Evolutionary conservation across 2,113 vertebrate species (phyloP).

Genomic region (Lathamus discolor): DNA sequence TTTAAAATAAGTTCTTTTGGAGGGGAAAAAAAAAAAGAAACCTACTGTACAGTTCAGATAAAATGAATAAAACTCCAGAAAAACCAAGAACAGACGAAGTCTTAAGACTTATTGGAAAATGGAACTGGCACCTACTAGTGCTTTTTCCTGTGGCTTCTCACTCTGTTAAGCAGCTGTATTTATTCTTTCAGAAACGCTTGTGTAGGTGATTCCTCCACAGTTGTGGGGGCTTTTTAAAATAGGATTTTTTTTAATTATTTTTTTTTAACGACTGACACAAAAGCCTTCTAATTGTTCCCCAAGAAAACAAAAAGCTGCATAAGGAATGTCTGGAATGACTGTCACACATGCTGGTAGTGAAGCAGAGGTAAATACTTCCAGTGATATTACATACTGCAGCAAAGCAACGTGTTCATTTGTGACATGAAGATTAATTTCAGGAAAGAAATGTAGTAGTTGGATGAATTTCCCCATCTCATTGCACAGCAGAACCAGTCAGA

Average conservation of each 20-base stretch:
- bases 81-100: neutral
- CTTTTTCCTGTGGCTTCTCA: neutral
- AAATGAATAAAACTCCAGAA: neutral
- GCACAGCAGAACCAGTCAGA: neutral
- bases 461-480: neutral
- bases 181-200: neutral
- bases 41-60: neutral
- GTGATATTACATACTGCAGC: neutral
- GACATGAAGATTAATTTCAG: neutral
- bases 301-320: conserved; percentile 32
- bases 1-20: neutral
- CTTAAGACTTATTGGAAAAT: neutral
- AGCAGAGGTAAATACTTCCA: neutral
- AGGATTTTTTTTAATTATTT: neutral
- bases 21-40: neutral
- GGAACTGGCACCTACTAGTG: neutral
- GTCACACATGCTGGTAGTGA: neutral
- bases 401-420: neutral
- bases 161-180: neutral
- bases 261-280: neutral
- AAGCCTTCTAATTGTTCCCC: neutral
- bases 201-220: neutral
- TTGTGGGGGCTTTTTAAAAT: neutral
- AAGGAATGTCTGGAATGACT: conserved; percentile 53
- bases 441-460: neutral